A percentile compares a stretch with the other conserved stretches of the same genome.
These are phyloP conservation scores for Andrena fulva DNA, from an alignment of 2,888 invertebrate species.

Conservation along the genomic window DNA sequence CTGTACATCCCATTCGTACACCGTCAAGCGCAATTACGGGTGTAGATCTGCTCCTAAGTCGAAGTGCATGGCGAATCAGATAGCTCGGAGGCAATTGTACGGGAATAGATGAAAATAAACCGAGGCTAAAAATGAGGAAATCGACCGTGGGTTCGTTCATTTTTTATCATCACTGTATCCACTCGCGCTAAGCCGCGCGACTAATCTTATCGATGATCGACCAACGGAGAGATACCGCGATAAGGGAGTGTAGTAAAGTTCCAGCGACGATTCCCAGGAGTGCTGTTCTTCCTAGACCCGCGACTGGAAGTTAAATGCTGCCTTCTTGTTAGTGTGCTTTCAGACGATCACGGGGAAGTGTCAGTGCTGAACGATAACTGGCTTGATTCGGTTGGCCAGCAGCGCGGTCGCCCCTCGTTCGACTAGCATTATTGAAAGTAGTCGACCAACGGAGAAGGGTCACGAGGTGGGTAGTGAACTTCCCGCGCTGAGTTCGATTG, in stretches of 20 bases:
- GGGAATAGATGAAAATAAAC: too few species aligned
- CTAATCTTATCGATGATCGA: constrained; percentile 35
- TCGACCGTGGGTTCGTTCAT: too few species aligned
- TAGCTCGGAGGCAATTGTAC: not conserved
- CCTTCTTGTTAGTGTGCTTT: not conserved
- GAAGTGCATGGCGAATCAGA: not conserved
- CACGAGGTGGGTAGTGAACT: not conserved
- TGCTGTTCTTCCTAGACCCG: not conserved
- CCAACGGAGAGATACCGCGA: not conserved
- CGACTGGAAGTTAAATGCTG: not conserved
- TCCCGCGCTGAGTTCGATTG: constrained; percentile 49
- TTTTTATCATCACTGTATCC: too few species aligned
- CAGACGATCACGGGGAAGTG: not conserved
- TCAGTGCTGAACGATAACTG: not conserved
- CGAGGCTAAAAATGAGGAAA: too few species aligned
- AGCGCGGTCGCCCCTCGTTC: not conserved
- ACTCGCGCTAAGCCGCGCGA: not conserved
- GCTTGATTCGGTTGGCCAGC: not conserved
- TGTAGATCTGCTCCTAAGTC: not conserved
- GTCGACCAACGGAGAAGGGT: not conserved
- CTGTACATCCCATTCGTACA: not conserved
- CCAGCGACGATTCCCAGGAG: not conserved
- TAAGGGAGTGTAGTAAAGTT: not conserved
- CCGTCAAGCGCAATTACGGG: not conserved
- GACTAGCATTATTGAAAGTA: constrained; percentile 46